Base-by-base conservation (phyloP, 2,113 vertebrate genomes). In the Macaca mulatta region DNA sequence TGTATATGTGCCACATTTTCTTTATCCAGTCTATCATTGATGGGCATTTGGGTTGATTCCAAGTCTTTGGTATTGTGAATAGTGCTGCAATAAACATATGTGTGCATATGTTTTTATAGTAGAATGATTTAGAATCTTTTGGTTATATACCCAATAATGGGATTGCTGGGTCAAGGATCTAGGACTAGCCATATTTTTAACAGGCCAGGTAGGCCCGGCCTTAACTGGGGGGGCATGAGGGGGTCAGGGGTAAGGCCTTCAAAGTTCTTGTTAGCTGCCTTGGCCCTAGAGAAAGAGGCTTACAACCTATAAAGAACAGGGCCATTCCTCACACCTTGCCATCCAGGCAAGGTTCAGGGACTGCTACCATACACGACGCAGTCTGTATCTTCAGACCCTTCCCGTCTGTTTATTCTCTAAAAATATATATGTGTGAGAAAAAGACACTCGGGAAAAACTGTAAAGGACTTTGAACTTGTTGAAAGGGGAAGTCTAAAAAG, bases 381-480 rank as follows among this genome's bases (percentile, higher is more conserved):
- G 80, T 89, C 90, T 82, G 4, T 69, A 8, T 59, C 89, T 70
- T 92, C 78, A 89, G 52, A 80, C 59, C 43, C 8, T 52, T 57
- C 79, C 59, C 79, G 17, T 75, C 79, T 96, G 92, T 92, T 97
- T 85, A 89, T 92, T 79, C 70, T 93, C 92, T 67, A 22, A 45
- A 32, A 75, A 92, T 90, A 45, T 45, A 14, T 64, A 64, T 14
- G 12, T 13, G 27, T 10, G 9, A 59, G 50, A 90, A n/a, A 27
- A 81, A 95, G 83, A 70, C 7, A 48, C 77, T 25, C 11, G 10
- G 55, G 93, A 45, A 72, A 93, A 88, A 43, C 43, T 67, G 74
- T 50, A 74, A 78, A 81, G 78, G 64, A n/a, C 88, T 88, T 90
- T 93, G 90, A 96, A 97, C 35, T 90, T 77, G 77, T 81, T 92